phyloP scores from a whole-genome alignment of 2,888 invertebrate species.

The Ophion slaviceki region DNA sequence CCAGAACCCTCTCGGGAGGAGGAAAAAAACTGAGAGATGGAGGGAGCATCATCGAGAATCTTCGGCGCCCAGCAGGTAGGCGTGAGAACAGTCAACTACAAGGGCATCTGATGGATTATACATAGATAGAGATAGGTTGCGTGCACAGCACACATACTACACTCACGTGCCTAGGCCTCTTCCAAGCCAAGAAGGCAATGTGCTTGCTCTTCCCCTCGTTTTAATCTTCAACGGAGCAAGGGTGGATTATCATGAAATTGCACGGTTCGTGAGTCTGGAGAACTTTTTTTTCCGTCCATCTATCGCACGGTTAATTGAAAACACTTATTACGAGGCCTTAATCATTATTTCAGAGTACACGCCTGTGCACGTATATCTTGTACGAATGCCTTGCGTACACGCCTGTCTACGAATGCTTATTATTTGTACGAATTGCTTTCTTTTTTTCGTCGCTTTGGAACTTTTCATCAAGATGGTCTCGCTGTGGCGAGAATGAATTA shows the following conservation, averaged over 20 bases:
- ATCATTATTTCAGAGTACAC: slow-evolving; percentile 4
- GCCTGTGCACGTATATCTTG: not conserved
- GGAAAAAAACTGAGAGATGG: not conserved
- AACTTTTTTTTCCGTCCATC: slow-evolving; percentile 4
- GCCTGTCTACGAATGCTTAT: not conserved
- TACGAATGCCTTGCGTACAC: not conserved
- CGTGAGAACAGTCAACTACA: slow-evolving; percentile 64
- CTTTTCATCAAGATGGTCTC: not conserved
- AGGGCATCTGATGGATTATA: slow-evolving; percentile 49
- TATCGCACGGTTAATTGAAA: slow-evolving; percentile 53
- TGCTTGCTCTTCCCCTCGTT: slow-evolving; percentile 32
- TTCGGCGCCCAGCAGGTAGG: slow-evolving; percentile 55
- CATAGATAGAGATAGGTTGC: slow-evolving; percentile 20
- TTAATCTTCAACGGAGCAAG: slow-evolving; percentile 54
- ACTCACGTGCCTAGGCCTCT: slow-evolving; percentile 21
- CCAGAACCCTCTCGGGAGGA: slow-evolving; percentile 33
- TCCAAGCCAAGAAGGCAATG: slow-evolving; percentile 34
- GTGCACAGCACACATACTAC: slow-evolving; percentile 36
- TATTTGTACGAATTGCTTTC: no score
- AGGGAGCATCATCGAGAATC: slow-evolving; percentile 36
- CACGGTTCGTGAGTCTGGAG: slow-evolving; percentile 31
- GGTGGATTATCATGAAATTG: slow-evolving; percentile 55
- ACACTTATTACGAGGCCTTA: slow-evolving; percentile 30
- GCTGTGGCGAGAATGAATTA: slow-evolving; percentile 14
- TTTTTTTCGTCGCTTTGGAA: no score